These are phyloP conservation scores for Aviceda subcristata DNA, from an alignment of 2,113 vertebrate genomes.

Conservation along the genomic window DNA sequence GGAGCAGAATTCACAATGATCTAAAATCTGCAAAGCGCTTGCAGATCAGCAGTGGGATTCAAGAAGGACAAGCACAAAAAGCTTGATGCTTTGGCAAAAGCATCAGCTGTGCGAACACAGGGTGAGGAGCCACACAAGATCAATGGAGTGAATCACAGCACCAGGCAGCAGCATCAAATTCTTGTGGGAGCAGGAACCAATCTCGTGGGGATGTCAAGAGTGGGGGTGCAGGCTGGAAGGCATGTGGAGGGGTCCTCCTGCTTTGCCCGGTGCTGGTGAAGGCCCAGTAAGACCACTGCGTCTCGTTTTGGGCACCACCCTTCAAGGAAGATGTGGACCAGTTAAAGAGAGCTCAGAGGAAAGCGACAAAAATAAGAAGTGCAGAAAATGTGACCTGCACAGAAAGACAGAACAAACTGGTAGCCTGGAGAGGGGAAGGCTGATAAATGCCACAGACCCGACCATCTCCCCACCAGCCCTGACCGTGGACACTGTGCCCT, in stretches of 20 bases:
- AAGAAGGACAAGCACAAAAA: not conserved
- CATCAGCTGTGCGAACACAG: not conserved
- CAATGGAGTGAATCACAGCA: not conserved
- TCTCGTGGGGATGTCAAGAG: fast-evolving
- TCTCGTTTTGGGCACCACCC: not conserved
- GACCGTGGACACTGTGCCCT: fast-evolving
- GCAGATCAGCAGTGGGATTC: not conserved
- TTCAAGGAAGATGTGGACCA: not conserved
- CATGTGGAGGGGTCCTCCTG: not conserved
- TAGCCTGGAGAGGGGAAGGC: not conserved
- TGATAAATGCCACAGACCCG: fast-evolving
- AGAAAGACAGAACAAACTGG: not conserved
- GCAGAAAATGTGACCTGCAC: not conserved
- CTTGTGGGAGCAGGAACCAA: fast-evolving
- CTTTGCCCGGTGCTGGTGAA: not conserved
- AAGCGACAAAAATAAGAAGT: not conserved
- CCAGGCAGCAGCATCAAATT: fast-evolving
- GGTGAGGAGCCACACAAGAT: not conserved
- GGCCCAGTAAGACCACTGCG: not conserved
- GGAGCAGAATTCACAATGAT: slow-evolving; percentile 33
- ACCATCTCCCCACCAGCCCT: not conserved
- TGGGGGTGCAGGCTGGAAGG: not conserved
- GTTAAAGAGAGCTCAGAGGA: not conserved
- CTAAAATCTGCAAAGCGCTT: not conserved
- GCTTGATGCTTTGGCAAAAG: not conserved